Evolutionary conservation across 2,113 vertebrate species (phyloP).

Genomic region (Sander vitreus): DNA sequence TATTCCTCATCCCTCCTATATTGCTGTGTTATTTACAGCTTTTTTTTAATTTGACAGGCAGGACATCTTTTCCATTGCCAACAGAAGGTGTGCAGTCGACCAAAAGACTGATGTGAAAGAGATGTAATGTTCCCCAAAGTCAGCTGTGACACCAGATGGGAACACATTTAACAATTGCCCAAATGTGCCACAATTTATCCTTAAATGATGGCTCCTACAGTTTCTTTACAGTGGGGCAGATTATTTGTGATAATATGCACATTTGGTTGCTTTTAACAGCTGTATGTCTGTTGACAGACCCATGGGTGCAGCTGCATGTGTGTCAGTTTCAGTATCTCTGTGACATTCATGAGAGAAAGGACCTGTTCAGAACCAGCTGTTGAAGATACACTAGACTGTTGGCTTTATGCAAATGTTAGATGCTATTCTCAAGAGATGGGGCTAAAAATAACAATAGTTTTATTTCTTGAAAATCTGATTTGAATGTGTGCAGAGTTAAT

Average conservation of each 20-base stretch:
- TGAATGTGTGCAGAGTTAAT: too few relatives aligned
- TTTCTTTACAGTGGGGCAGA: neutral
- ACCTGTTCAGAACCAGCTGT: neutral
- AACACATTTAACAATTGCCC: neutral
- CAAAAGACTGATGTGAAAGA: neutral
- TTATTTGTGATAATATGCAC: neutral
- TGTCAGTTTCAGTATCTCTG: neutral
- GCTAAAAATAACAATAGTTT: too few relatives aligned
- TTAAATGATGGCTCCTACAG: neutral
- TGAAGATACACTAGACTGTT: neutral
- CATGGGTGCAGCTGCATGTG: neutral
- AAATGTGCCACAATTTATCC: slow-evolving; percentile 3
- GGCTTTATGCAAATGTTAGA: neutral
- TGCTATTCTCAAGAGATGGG: neutral
- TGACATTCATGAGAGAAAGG: neutral
- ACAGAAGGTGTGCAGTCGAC: neutral
- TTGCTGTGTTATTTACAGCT: neutral
- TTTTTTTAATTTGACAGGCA: neutral
- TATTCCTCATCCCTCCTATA: neutral
- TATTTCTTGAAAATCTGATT: neutral
- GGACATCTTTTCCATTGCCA: neutral
- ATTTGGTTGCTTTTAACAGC: slow-evolving; percentile 1
- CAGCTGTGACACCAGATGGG: neutral
- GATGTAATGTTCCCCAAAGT: neutral
- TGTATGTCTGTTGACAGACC: neutral